Evolutionary conservation across 2,113 vertebrate species (phyloP).

Genomic region (Neopipo cinnamomea): DNA sequence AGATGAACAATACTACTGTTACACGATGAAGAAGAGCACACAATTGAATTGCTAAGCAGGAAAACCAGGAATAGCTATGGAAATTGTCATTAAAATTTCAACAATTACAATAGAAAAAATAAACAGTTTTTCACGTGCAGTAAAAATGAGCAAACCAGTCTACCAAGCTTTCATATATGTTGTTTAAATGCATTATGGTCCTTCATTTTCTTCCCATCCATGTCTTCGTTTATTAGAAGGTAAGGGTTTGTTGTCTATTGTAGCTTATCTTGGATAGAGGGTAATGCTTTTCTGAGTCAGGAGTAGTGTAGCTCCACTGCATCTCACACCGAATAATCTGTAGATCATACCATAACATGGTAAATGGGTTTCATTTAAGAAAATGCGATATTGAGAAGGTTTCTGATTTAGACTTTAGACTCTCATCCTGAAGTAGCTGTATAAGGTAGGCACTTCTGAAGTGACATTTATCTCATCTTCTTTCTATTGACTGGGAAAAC

Average conservation of each 20-base stretch:
- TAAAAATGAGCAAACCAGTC: not conserved
- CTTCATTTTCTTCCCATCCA: not conserved
- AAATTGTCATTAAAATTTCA: not conserved
- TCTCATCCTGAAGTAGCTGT: not conserved
- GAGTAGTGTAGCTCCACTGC: not conserved
- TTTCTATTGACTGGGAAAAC: not conserved
- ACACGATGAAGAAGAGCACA: not conserved
- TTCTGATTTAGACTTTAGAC: not conserved
- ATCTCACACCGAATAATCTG: not conserved
- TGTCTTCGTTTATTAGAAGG: not conserved
- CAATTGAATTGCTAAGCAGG: not conserved
- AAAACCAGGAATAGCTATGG: not conserved
- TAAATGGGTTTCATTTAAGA: not conserved
- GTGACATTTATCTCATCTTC: not conserved
- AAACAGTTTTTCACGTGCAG: not conserved
- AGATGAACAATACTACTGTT: not conserved
- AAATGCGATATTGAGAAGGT: not conserved
- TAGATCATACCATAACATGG: accelerated
- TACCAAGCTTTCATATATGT: not conserved
- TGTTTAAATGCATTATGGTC: not conserved
- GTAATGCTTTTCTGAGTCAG: not conserved
- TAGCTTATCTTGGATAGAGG: not conserved
- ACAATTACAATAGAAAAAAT: not conserved
- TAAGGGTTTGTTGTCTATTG: not conserved
- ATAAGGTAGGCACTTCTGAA: not conserved